Base-by-base conservation (phyloP, 2,113 vertebrate species). In the Octodon degus region DNA sequence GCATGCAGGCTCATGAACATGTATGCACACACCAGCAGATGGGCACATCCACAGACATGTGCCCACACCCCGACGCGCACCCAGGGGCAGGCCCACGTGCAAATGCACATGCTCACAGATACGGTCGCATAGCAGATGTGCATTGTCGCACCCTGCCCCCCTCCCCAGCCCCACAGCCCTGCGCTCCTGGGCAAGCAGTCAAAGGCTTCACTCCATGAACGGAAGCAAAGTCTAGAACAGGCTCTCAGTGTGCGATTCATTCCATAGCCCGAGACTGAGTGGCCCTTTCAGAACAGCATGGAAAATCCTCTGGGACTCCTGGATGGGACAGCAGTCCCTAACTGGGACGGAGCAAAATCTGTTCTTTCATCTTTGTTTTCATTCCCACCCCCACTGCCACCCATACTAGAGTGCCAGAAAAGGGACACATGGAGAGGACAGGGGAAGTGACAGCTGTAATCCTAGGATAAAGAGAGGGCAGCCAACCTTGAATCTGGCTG, bases 191-290 rank as follows among this genome's bases (percentile, higher is more conserved):
- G 47, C 8, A 43, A 60, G 40, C 25, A 55, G 63, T 74, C 76
- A 90, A 82, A 91, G 40, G 1, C 11, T 65, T 43, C 2, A 89
- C 30, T 89, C 37, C 43, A 50, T n/a, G 81, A 90, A 84, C 0
- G 20, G 58, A 94, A 95, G 55, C 80, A 70, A 92, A 94, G 84
- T 63, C 40, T 86, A 80, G 91, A 93, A 93, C 60, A 90, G 84
- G 84, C 24, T 74, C 60, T 68, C n/a, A 83, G 68, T 95, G 91
- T 95, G 81, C 91, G 80, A 85, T 90, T 95, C 83, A 90, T 82
- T 58, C 62, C 67, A 10, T 14, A 89, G 68, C 34, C 91, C 1
- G 14, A 83, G 84, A 82, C 82, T 91, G 70, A 95, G 85, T 81
- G 67, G 50, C 74, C 63, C 50, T 92, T 91, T 93, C 79, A 93